Percentiles rank a stretch among this genome's conserved stretches.
phyloP scores from a whole-genome alignment of 2,888 invertebrate species.

The Trilocha varians region DNA sequence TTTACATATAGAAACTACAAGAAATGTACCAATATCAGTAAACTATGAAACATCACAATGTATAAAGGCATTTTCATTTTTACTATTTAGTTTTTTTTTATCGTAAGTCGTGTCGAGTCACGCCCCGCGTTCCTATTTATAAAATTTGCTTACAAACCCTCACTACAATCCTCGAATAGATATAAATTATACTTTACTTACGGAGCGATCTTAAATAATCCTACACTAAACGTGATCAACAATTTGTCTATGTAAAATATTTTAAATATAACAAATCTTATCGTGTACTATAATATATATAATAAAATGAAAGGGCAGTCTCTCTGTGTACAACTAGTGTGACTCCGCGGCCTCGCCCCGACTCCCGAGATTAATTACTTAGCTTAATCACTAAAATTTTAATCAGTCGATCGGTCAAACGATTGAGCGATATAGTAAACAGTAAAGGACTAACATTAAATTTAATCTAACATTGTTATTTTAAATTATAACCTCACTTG shows the following conservation, averaged over 20 bases:
- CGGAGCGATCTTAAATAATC: slow-evolving; percentile 72
- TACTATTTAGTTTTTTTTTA: slow-evolving; percentile 57
- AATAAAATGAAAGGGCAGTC: too few relatives aligned
- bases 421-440: slow-evolving; percentile 73
- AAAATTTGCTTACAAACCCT: slow-evolving; percentile 55
- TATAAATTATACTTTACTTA: slow-evolving; percentile 69
- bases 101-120: slow-evolving; percentile 60
- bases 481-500: slow-evolving; percentile 70
- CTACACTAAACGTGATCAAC: slow-evolving; percentile 69
- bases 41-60: slow-evolving; percentile 68
- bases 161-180: slow-evolving; percentile 61
- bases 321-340: too few relatives aligned
- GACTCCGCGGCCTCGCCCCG: slow-evolving; percentile 14
- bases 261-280: slow-evolving; percentile 54
- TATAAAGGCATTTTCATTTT: slow-evolving; percentile 49
- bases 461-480: slow-evolving; percentile 73
- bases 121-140: slow-evolving; percentile 59
- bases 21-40: slow-evolving; percentile 59
- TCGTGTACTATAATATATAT: too few relatives aligned
- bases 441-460: slow-evolving; percentile 73
- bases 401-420: slow-evolving; percentile 74
- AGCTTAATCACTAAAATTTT: slow-evolving; percentile 73
- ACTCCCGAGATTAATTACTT: slow-evolving; percentile 52
- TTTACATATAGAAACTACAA: slow-evolving; percentile 56
- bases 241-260: slow-evolving; percentile 65